Evolutionary conservation across 2,113 vertebrate species (phyloP), one percentile per base, ranked within the genome.

Genomic region (Corapipo altera): DNA sequence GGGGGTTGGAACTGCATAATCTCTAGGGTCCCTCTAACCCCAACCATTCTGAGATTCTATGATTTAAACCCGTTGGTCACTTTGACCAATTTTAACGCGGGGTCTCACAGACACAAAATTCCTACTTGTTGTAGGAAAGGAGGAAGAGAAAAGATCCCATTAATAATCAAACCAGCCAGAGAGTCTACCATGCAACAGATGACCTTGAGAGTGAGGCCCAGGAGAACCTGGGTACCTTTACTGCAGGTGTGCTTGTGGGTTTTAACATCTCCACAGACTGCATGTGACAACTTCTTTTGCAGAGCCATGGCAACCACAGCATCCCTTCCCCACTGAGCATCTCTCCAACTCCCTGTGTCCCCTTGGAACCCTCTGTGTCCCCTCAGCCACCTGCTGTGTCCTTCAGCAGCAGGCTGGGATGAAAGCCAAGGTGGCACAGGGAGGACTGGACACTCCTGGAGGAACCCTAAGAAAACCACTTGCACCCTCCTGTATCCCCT

Each of bases 221-320:
- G 27, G 33, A 88, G 37, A 72, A 69, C 8, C 11, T 1, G 0
- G 33, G 64, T 5, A 1, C 32, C 71, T 54, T 26, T 0, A 0
- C 65, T 11, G 4, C 30, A 52, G 9, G 3, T 46, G 65, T 28
- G 5, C 21, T 44, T 21, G 15, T 7, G 64, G 22, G 41, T 51
- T n/a, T 73, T 22, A 61, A 24, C 15, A 39, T 10, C 66, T 57
- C 13, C 2, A 6, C 10, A 51, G 64, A 23, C 3, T 21, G 41
- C 58, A 41, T 0, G 4, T 59, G 48, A 30, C 32, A 41, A 39
- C 32, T 64, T 37, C 52, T 54, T 83, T n/a, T 10, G 8, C 70
- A 77, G 30, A 69, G 54, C 77, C 6, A 12, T 7, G 15, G 49
- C 44, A 84, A 39, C 11, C 37, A 51, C 44, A 61, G 33, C 41